Percentiles rank a stretch among this genome's conserved stretches.
phyloP scores from a whole-genome alignment of 2,888 invertebrate species.

The Synanthedon tipuliformis region DNA sequence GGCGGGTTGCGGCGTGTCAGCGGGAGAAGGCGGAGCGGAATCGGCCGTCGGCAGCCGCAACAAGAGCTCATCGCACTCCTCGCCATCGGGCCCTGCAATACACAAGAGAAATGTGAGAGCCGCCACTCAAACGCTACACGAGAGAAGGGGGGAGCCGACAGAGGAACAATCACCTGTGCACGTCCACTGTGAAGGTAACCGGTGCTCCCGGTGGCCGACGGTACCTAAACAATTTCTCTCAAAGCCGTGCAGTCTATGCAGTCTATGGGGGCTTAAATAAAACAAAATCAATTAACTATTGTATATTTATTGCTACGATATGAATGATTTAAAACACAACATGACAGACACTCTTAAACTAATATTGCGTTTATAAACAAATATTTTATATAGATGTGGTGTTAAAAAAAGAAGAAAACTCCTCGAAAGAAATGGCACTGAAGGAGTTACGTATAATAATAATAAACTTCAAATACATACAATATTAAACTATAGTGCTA shows the following conservation, averaged over 20 bases:
- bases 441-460: no score
- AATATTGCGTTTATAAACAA: no score
- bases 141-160: no score
- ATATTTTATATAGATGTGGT: no score
- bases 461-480: no score
- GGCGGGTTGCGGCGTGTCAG: conserved; percentile 27
- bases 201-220: neutral
- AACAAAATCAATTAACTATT: conserved; percentile 19
- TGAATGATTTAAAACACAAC: conserved; percentile 4
- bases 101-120: conserved; percentile 8
- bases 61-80: conserved; percentile 33
- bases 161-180: no score
- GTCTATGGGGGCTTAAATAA: neutral
- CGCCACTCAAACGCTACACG: neutral
- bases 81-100: conserved; percentile 43
- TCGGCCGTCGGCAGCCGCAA: conserved; percentile 22
- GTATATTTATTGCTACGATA: conserved; percentile 28
- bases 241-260: neutral
- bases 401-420: no score
- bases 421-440: no score
- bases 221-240: neutral
- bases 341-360: no score
- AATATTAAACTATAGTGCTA: no score
- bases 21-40: conserved; percentile 24
- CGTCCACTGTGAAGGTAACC: neutral